Base-by-base conservation (phyloP, 2,797 vertebrate genomes). In the Antennarius maculatus region DNA sequence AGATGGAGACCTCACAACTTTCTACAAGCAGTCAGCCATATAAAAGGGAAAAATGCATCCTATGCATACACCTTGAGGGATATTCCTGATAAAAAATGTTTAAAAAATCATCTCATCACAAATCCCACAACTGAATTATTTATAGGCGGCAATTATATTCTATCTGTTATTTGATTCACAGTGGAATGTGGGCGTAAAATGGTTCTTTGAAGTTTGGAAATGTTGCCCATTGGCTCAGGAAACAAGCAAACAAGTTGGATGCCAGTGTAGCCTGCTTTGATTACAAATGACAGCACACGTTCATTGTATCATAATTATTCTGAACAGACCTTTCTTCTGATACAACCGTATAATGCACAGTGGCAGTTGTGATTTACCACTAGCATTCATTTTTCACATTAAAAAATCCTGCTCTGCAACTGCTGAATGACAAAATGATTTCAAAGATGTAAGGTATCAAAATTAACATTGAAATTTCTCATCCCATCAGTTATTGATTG, bases 101-200 rank as follows among this genome's bases (percentile, higher is more conserved):
- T 34, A 34, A 39, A 75, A 85, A 81, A 82, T 84, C 66, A 81
- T 80, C 74, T 88, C 89, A 88, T 87, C 79, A 64, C 74, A 75
- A 86, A 85, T 83, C 71, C 85, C 84, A 69, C 65, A 71, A 81
- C 76, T 91, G 86, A 88, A 91, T 90, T 72, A 90, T 90, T 90
- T 81, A 91, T 88, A 47, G 9, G 15, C 49, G 2, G 71, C 80
- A 89, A 88, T 88, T 89, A 88, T 78, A 78, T 77, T 81, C 77
- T 76, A 76, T 87, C 82, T 86, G 64, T 77, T 79, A 69, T 87
- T 77, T 78, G 78, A 86, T 84, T 85, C 77, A 66, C 71, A 80
- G 82, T 52, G 34, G 64, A 80, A 76, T 74, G 85, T 86, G 84
- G 81, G 88, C 43, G 69, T 84, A 69, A 81, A 89, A 74, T 64